A percentile compares a stretch with the other conserved stretches of the same genome.
phyloP scores from a whole-genome alignment of 2,113 vertebrate genomes.

The Pelvicachromis taeniatus region DNA sequence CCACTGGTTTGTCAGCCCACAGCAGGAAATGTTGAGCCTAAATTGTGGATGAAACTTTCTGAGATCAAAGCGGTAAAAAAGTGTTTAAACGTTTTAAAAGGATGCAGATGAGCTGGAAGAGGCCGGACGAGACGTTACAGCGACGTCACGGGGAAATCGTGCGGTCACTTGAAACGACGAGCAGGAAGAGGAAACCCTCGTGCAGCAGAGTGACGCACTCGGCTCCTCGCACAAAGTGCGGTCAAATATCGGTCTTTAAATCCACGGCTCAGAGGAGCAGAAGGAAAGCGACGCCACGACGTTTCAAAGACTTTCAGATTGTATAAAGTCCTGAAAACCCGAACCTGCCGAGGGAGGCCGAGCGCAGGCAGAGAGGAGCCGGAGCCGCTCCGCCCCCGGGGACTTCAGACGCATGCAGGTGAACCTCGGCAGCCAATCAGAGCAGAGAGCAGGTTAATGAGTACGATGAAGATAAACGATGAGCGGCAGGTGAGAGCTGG shows the following conservation, averaged over 20 bases:
- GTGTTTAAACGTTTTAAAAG: background rate
- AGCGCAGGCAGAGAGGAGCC: background rate
- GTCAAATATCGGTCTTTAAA: background rate
- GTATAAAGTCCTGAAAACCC: rapidly evolving
- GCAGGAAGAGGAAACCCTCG: background rate
- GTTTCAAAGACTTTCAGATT: rapidly evolving
- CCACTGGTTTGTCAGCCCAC: background rate
- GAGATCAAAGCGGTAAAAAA: background rate
- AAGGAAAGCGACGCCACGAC: background rate
- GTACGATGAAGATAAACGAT: background rate
- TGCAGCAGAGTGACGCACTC: background rate
- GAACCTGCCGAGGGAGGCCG: background rate
- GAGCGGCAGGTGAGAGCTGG: too few relatives aligned
- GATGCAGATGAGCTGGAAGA: rapidly evolving
- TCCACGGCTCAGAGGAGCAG: rapidly evolving
- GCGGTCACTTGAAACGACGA: background rate
- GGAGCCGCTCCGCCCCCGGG: rapidly evolving
- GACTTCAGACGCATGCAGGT: background rate
- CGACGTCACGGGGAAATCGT: background rate
- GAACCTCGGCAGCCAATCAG: background rate
- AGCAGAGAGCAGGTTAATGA: rapidly evolving
- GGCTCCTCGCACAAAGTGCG: rapidly evolving
- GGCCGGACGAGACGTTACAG: background rate
- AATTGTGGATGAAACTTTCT: background rate
- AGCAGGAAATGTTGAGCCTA: background rate